These are phyloP conservation scores for Molothrus aeneus DNA, from an alignment of 2,797 vertebrate species.

Conservation along the genomic window DNA sequence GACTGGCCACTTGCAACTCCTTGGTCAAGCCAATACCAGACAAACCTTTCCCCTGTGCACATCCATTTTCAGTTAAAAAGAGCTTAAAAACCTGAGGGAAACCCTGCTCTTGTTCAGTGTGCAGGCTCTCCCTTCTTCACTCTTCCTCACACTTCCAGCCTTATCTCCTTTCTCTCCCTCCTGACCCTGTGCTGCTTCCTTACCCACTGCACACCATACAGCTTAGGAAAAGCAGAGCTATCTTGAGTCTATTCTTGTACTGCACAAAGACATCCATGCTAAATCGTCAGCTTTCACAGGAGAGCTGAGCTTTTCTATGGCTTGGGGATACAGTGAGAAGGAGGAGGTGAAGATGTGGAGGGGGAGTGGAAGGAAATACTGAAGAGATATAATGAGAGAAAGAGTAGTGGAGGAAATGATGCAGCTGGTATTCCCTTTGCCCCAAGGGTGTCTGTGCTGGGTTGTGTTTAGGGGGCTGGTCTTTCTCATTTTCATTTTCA, in stretches of 20 bases:
- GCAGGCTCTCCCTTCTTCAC: background rate
- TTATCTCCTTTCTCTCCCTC: background rate
- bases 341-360: background rate
- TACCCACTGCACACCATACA: background rate
- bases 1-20: background rate
- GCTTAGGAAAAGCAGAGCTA: background rate
- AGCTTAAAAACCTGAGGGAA: background rate
- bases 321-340: background rate
- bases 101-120: background rate
- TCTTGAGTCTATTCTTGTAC: background rate
- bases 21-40: background rate
- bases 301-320: background rate
- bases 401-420: background rate
- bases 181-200: background rate
- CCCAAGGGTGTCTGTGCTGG: background rate
- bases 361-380: background rate
- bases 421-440: background rate
- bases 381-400: background rate
- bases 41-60: background rate
- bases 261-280: fast-evolving
- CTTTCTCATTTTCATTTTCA: background rate
- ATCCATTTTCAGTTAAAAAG: background rate
- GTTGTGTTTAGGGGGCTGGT: background rate
- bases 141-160: background rate
- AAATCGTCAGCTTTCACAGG: background rate